Evolutionary conservation across 2,113 vertebrate species (phyloP), one percentile per base, ranked within the genome.

Genomic region (Callionymus lyra): DNA sequence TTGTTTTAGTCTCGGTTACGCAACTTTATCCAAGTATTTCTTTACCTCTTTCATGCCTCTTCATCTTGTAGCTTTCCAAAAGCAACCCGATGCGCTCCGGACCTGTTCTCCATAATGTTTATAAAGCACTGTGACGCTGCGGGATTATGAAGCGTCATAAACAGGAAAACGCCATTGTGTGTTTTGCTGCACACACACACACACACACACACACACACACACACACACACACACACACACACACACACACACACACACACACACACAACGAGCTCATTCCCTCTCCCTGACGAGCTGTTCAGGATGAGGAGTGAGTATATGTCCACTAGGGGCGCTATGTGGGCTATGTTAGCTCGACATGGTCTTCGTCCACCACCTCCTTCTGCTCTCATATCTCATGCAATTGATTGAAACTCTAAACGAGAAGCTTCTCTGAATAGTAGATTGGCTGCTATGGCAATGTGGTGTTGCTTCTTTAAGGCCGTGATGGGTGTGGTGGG

Each of bases 321-420:
- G 55, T 57, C 38, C 46, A 52, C 46, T 13, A 33, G 31, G 60
- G 59, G 44, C 32, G 9, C 45, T 32, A 63, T 63, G 56, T 27
- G 21, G 21, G 21, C 21, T 5, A 8, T 27, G 21, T 27, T 27
- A 27, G 21, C 21, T 27, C 21, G 21, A 27, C 8, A 4, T 27
- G 4, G 8, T 27, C 9, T 46, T 49, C 51, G 61, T 58, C 46
- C 50, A 39, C 44, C 34, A 18, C 47, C 46, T 38, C 27, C 39
- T 13, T 3, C 36, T 50, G 51, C 56, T 59, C 59, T 64, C 67
- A 61, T 63, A 63, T 68, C 65, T 68, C 70, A 68, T 21, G 46
- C 60, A 53, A 79, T 82, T 63, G 77, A 80, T 76, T 75, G 75
- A 78, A 76, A 76, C 58, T 44, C 60, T 73, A 80, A 80, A 77